phyloP scores from a whole-genome alignment of 2,113 vertebrate species.

The Cyphomyrus discorhynchus region DNA sequence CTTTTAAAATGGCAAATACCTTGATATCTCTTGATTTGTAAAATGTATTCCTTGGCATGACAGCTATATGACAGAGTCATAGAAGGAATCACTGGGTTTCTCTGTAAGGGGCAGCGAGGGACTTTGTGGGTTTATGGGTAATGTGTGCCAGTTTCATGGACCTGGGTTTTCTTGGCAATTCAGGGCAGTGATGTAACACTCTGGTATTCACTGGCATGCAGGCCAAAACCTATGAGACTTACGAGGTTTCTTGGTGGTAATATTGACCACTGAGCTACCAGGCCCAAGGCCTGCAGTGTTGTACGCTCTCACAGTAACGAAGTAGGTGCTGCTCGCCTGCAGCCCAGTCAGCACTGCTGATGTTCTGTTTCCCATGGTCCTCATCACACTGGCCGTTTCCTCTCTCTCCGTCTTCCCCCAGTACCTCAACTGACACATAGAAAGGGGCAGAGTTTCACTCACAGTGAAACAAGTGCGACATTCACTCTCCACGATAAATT shows the following conservation, averaged over 20 bases:
- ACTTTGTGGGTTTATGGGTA: neutral
- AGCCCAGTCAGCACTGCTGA: constrained; percentile 71
- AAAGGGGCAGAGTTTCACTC: neutral
- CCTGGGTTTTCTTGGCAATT: neutral
- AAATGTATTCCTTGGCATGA: neutral
- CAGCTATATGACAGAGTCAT: neutral
- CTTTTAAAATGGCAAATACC: neutral
- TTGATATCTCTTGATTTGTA: neutral
- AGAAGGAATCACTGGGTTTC: neutral
- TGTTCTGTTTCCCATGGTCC: constrained; percentile 81
- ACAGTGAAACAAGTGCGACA: neutral
- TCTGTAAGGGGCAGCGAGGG: neutral
- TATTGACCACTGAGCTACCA: constrained; percentile 67
- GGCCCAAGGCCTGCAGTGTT: constrained; percentile 87
- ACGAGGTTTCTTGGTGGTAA: constrained; percentile 93
- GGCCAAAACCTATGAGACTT: constrained; percentile 38
- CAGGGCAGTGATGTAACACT: neutral
- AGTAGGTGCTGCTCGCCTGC: constrained; percentile 74
- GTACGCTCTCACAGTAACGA: constrained; percentile 80
- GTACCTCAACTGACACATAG: constrained; percentile 71
- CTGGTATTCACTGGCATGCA: neutral
- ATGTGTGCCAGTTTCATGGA: neutral
- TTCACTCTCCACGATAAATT: neutral
- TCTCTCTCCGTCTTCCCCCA: constrained; percentile 85
- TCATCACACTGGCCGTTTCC: constrained; percentile 75